Evolutionary conservation across 1,140 invertebrate genomes (phyloP), one percentile per base, ranked within the genome.

Genomic region (Cheumatopsyche charites): DNA sequence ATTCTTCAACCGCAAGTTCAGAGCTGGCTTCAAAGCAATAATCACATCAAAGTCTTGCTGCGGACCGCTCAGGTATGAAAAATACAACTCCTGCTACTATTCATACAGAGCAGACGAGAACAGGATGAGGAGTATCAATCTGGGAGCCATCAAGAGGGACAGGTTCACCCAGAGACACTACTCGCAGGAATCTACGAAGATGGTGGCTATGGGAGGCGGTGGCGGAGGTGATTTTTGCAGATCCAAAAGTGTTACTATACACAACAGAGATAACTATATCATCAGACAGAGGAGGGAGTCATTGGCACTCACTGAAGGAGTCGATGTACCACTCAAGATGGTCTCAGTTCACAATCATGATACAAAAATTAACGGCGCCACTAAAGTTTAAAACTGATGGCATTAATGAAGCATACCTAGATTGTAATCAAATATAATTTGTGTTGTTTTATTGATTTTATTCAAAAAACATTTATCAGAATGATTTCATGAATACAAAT

Each of bases 1-100:
- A 26, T 88, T 87, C 76, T 89, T 90, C 80, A 89, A 89, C 76
- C 83, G 86, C 25, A 90, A 90, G 77, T 91, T 90, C 77, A 79
- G 89, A 17, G 83, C 85, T 52, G 88, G 89, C 2, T 91, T 91
- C 78, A 81, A 83, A 68, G 83, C 85, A 1, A 78, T 83, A 36
- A 74, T 81, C 0, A 79, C 77, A n/a, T 77, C 75, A 1, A 77
- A 78, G 12, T 79, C 79, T 5, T 83, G 82, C 73, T 82, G 81
- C 47, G 78, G 76, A 1, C 76, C 79, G 1, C 73, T 79, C 7
- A 71, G 78, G 41, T 79, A 77, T 66, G 75, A 77, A 21, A 75
- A 77, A 23, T 75, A 73, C 47, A 75, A 75, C 25, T 76, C 75
- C 0, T 76, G 73, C 55, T 76, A 76, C 55, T 72, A 74, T 25